Conservation (phyloP, 2,888 invertebrate genomes). For the Nephrocerus scutellatus region DNA sequence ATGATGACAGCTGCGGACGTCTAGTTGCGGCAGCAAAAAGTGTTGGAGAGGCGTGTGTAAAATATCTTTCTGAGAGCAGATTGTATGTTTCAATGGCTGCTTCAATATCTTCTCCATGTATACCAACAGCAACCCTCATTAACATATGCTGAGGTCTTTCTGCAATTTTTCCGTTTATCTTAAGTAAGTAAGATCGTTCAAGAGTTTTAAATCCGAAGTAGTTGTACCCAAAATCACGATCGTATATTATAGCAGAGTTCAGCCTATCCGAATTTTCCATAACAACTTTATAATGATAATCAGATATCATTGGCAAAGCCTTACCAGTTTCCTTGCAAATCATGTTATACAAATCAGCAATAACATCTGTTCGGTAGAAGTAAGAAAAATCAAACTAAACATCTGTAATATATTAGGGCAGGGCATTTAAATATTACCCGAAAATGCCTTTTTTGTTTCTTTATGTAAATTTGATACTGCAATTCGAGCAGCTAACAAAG, state of each 20-base stretch:
- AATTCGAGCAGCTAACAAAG: constrained; percentile 78
- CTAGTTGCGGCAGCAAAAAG: constrained; percentile 91
- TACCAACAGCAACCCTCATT: constrained; percentile 95
- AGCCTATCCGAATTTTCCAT: constrained; percentile 79
- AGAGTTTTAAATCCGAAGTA: constrained; percentile 99
- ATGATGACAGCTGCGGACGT: constrained; percentile 88
- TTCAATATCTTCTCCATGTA: constrained; percentile 90
- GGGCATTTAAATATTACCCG: too few relatives aligned
- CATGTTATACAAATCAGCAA: constrained; percentile 77
- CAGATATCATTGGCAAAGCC: constrained; percentile 77
- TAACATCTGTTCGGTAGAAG: too few relatives aligned
- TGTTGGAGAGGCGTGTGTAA: constrained; percentile 97
- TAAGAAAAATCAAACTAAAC: too few relatives aligned
- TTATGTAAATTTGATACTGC: constrained; percentile 97
- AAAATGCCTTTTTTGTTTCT: constrained; percentile 92
- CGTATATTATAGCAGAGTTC: constrained; percentile 93
- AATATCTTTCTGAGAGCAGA: constrained; percentile 86
- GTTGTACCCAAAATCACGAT: constrained; percentile 93
- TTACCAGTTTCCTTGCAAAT: constrained; percentile 65
- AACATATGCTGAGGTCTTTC: constrained; percentile 98
- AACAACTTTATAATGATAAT: constrained; percentile 72
- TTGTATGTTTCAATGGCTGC: constrained; percentile 94
- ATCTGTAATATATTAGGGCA: too few relatives aligned
- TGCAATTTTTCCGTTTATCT: constrained; percentile 83
- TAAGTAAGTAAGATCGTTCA: constrained; percentile 89